Conservation (phyloP, 2,888 invertebrate genomes). For the Melanotus villosus region DNA sequence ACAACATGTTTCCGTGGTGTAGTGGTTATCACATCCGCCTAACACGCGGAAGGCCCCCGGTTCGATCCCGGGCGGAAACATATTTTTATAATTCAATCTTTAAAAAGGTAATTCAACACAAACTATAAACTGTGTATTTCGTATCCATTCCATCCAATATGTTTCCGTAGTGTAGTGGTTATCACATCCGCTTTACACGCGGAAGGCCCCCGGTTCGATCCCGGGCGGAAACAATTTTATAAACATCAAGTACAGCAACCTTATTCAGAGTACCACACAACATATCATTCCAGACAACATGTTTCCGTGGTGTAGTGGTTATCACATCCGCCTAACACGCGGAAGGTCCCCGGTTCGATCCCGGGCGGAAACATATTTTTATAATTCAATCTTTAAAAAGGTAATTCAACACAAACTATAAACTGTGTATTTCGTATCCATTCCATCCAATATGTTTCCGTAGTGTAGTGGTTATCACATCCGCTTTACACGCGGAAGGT, state of each 20-base stretch:
- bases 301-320: slow-evolving; percentile 80
- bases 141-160: neutral
- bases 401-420: too few relatives aligned
- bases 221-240: slow-evolving; percentile 82
- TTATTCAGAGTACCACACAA: too few relatives aligned
- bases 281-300: neutral
- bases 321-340: slow-evolving; percentile 94
- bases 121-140: too few relatives aligned
- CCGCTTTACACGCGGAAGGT: slow-evolving; percentile 93
- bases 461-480: slow-evolving; percentile 92
- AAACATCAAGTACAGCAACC: too few relatives aligned
- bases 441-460: neutral
- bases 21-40: too few relatives aligned
- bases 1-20: too few relatives aligned
- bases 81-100: too few relatives aligned
- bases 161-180: slow-evolving; percentile 80
- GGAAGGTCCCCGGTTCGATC: slow-evolving; percentile 92
- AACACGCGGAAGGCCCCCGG: too few relatives aligned
- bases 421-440: neutral
- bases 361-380: slow-evolving; percentile 82
- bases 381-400: neutral
- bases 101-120: too few relatives aligned
- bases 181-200: slow-evolving; percentile 93
- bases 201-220: slow-evolving; percentile 92
- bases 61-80: too few relatives aligned